Base-by-base conservation (phyloP, 2,113 vertebrate species). In the Cyanoramphus novaezelandiae region DNA sequence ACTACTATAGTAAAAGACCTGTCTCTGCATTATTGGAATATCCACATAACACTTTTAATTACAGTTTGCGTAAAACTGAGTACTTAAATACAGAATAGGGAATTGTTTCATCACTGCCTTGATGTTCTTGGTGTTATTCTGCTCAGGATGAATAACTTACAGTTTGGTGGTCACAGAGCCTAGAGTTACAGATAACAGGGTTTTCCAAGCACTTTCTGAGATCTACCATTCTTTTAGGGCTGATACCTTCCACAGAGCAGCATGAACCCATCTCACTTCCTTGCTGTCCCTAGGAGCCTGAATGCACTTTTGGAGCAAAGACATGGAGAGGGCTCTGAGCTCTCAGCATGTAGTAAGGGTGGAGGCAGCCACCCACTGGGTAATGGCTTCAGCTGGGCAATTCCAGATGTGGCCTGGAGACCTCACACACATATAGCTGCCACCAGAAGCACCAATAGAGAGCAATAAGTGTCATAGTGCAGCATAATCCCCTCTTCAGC, bases 401-500 rank as follows among this genome's bases (percentile, higher is more conserved):
- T 60, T 90, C 67, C 11, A 31, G 60, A 72, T 6, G 39, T 2
- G 7, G 60, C 82, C 41, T 11, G 0, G 50, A 62, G 89, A 93
- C 91, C 89, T 75, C 4, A 0, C 69, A 76, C 89, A 79, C 39
- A 95, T 92, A 82, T 0, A 9, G 2, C 31, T 81, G 64, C 52
- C 60, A 69, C 44, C 74, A 78, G 83, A 63, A 57, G 52, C 55
- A 44, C 19, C 77, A 65, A 37, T 12, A 33, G 76, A 60, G 68
- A 85, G 77, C 16, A 1, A 0, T 88, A 92, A 96, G 83, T 83
- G 92, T 60, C 92, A 86, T 44, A 94, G 80, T 82, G 86, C 80
- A 84, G 82, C 90, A 79, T 81, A 95, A 96, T 71, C 76, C 39
- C 11, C 82, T 93, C 82, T 35, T 93, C 71, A 55, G 55, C 83